Base-by-base conservation (phyloP, 2,888 invertebrate genomes). In the Gymnoscelis rufifasciata region DNA sequence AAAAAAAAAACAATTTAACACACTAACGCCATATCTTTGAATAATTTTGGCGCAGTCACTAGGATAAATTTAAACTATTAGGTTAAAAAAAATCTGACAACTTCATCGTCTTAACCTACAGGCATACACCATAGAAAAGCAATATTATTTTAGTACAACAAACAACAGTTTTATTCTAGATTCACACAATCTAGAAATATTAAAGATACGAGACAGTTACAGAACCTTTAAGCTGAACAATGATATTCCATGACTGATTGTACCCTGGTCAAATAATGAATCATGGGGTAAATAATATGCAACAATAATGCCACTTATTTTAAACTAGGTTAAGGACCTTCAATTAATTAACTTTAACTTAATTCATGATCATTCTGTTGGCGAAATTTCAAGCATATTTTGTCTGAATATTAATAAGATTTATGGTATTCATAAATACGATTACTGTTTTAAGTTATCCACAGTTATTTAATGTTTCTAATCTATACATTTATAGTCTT, bases 61-160 rank as follows among this genome's bases (percentile, higher is more conserved):
- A 19, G n/a, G n/a, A n/a, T n/a, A n/a, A n/a, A n/a, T n/a, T 19
- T 19, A 19, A 19, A 19, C n/a, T n/a, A 23, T 35, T 10, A 6
- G 1, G 45, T 46, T 26, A 35, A 47, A 63, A 62, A 66, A 68
- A 73, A 71, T 59, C 69, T 71, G 68, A 71, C 72, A 74, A 74
- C 72, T 71, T 74, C 68, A 68, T 76, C 65, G 71, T 36, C 70
- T 73, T 78, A 74, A 55, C 60, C 54, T 63, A 64, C 58, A 60
- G 66, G 69, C 68, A 62, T 66, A 78, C 70, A 71, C 76, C 71
- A 78, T 67, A 70, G 66, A 78, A 73, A 70, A n/a, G n/a, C n/a
- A n/a, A 68, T 26, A 11, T 7, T 11, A 35, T 35, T 11, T 6
- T 26, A 26, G 19, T 19, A 19, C 19, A 19, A 19, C 19, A 19